Evolutionary conservation across 1,140 invertebrate genomes (phyloP).

Genomic region (Drusus annulatus): DNA sequence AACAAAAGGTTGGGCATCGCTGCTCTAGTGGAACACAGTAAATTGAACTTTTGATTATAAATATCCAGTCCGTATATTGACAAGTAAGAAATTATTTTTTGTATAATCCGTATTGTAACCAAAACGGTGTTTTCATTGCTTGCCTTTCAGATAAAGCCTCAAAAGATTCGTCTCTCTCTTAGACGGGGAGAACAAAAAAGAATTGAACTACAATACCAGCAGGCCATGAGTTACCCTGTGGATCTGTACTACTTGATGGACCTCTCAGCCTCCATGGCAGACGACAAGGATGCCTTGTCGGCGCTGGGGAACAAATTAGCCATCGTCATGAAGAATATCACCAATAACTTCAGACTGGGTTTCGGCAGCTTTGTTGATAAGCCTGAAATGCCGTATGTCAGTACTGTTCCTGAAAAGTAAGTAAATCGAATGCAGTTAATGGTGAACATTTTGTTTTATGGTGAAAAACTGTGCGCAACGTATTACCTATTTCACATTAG

Average conservation of each 20-base stretch:
- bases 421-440: constrained; percentile 11
- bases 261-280: constrained; percentile 84
- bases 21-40: too few relatives aligned
- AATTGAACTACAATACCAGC: constrained; percentile 68
- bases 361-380: constrained; percentile 95
- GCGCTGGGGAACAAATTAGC: constrained; percentile 77
- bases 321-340: constrained; percentile 81
- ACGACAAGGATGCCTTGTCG: constrained; percentile 79
- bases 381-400: constrained; percentile 85
- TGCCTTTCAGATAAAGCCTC: constrained; percentile 64
- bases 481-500: too few relatives aligned
- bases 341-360: constrained; percentile 85
- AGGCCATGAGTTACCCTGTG: constrained; percentile 87
- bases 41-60: too few relatives aligned
- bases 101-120: too few relatives aligned
- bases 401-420: constrained; percentile 73
- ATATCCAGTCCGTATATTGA: too few relatives aligned
- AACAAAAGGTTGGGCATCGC: too few relatives aligned
- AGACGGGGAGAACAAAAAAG: constrained; percentile 60
- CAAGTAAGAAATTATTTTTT: too few relatives aligned
- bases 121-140: too few relatives aligned
- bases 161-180: constrained; percentile 60
- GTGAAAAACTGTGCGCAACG: too few relatives aligned
- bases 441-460: too few relatives aligned
- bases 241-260: constrained; percentile 94